Conservation (phyloP, 2,113 vertebrate species). For the Rhinopithecus roxellana region DNA sequence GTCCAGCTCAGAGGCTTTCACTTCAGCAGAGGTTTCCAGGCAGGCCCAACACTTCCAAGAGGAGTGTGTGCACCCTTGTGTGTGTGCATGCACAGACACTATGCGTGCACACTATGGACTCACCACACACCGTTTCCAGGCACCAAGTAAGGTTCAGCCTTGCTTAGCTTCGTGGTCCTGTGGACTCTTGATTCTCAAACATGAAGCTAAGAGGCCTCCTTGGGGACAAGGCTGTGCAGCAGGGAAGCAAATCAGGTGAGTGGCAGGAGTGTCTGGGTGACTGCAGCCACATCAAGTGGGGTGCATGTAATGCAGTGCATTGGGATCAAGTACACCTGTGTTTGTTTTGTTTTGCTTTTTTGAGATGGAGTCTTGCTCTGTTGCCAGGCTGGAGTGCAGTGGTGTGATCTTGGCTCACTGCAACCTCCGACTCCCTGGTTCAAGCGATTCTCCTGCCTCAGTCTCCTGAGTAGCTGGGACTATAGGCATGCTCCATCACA, state of each 20-base stretch:
- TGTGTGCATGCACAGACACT: not conserved
- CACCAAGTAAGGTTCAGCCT: not conserved
- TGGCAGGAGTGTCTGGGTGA: not conserved
- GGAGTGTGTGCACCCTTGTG: not conserved
- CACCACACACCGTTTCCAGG: not conserved
- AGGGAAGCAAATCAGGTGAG: not conserved
- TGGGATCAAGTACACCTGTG: not conserved
- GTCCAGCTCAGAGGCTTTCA: not conserved
- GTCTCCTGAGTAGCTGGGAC: too few species aligned
- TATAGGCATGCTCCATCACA: too few species aligned
- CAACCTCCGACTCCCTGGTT: too few species aligned
- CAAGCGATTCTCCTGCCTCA: too few species aligned
- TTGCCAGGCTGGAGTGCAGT: too few species aligned
- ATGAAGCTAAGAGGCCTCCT: not conserved
- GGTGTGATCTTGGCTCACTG: too few species aligned
- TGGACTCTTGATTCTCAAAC: not conserved
- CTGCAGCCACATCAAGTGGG: not conserved
- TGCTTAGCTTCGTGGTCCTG: not conserved
- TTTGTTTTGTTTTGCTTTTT: not conserved
- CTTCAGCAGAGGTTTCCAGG: not conserved
- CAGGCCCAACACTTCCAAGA: not conserved
- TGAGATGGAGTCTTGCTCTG: too few species aligned
- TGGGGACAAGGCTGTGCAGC: not conserved
- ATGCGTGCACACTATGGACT: not conserved
- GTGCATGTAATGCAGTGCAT: not conserved